Conservation (phyloP, 2,113 vertebrate genomes). For the Barnardius zonarius region DNA sequence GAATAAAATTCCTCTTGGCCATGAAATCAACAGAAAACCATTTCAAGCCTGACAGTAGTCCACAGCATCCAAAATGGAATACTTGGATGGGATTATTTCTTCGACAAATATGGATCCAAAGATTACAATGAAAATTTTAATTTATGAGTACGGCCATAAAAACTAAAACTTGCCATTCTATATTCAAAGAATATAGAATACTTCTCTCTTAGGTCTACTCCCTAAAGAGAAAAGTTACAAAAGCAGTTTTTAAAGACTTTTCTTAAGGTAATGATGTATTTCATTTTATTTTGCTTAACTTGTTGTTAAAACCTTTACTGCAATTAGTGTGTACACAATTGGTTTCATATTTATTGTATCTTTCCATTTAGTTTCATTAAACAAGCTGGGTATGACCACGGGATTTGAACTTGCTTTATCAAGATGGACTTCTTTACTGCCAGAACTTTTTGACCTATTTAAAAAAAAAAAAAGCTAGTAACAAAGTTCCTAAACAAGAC, state of each 20-base stretch:
- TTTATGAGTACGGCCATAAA: neutral
- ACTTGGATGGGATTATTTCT: neutral
- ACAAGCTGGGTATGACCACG: neutral
- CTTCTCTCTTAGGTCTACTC: neutral
- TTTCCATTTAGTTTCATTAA: neutral
- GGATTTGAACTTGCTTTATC: neutral
- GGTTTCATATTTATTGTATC: neutral
- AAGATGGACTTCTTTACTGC: neutral
- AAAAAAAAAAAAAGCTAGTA: neutral
- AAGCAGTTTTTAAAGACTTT: neutral
- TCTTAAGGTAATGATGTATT: neutral
- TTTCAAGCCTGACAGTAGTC: neutral
- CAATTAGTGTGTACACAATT: neutral
- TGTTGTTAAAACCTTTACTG: neutral
- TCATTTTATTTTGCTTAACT: neutral
- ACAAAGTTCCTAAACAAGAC: neutral
- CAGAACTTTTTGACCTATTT: neutral
- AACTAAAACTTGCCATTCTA: neutral
- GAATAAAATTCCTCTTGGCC: neutral
- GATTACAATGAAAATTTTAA: neutral
- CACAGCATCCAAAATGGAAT: neutral
- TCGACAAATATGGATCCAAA: neutral
- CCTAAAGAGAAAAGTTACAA: neutral
- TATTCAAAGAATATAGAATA: neutral
- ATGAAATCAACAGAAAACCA: neutral